phyloP scores from a whole-genome alignment of 2,113 vertebrate genomes.

The Lynx canadensis region DNA sequence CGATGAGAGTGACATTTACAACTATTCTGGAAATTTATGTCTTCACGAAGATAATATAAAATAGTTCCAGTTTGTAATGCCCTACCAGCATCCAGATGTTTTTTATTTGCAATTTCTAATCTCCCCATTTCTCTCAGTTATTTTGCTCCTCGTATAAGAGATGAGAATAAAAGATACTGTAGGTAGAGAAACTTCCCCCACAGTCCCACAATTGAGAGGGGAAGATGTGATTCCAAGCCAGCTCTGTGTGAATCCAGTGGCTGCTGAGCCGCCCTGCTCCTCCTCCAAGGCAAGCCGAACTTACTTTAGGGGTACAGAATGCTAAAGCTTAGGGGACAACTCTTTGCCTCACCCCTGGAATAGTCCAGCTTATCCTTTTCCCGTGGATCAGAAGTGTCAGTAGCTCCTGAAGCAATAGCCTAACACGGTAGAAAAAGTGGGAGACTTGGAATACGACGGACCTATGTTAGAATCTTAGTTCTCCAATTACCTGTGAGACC shows the following conservation, averaged over 20 bases:
- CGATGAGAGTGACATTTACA: not conserved
- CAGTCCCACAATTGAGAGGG: not conserved
- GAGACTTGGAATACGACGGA: not conserved
- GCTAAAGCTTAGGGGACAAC: not conserved
- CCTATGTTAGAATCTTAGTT: not conserved
- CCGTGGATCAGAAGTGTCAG: not conserved
- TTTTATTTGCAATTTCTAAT: not conserved
- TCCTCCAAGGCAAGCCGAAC: not conserved
- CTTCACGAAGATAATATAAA: conserved; percentile 6
- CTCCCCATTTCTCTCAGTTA: not conserved
- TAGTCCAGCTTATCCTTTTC: not conserved
- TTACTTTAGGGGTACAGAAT: not conserved
- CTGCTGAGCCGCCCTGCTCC: not conserved
- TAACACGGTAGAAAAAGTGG: not conserved
- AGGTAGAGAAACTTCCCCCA: not conserved
- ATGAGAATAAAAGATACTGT: not conserved
- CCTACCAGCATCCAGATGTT: not conserved
- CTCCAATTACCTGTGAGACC: not conserved
- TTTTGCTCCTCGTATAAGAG: not conserved
- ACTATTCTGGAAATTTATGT: not conserved
- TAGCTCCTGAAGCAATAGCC: not conserved
- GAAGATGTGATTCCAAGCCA: not conserved
- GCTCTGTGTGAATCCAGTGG: not conserved
- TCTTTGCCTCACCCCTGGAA: not conserved
- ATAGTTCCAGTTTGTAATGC: not conserved